Conservation (phyloP, 2,888 invertebrate genomes). For the Philonicus albiceps region DNA sequence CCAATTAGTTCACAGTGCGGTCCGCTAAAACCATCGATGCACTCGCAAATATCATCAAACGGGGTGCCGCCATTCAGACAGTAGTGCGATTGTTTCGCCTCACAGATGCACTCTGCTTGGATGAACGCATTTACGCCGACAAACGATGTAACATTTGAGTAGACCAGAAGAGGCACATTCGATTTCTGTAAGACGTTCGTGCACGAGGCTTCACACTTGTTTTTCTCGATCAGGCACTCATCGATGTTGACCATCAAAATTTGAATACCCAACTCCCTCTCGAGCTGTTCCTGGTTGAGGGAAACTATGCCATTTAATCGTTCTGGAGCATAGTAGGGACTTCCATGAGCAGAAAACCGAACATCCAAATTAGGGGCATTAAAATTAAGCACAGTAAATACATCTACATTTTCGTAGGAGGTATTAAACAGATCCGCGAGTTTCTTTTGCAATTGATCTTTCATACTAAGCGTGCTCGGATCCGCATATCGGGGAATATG, state of each 20-base stretch:
- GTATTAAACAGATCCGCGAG: slow-evolving; percentile 79
- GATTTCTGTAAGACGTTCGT: slow-evolving; percentile 78
- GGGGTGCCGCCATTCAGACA: slow-evolving; percentile 82
- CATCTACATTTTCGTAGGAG: slow-evolving; percentile 84
- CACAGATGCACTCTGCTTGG: slow-evolving; percentile 79
- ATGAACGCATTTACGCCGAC: slow-evolving; percentile 90
- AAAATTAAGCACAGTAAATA: slow-evolving; percentile 87
- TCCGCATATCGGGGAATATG: slow-evolving; percentile 60
- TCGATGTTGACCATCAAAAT: slow-evolving; percentile 91
- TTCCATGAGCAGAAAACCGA: slow-evolving; percentile 91
- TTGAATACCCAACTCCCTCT: slow-evolving; percentile 74
- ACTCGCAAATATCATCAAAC: slow-evolving; percentile 75
- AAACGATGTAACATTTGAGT: slow-evolving; percentile 92
- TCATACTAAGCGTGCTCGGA: slow-evolving; percentile 57
- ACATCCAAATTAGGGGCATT: slow-evolving; percentile 77
- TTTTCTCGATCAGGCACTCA: slow-evolving; percentile 82
- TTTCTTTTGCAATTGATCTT: slow-evolving; percentile 64
- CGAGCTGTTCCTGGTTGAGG: slow-evolving; percentile 74
- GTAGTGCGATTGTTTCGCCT: slow-evolving; percentile 62
- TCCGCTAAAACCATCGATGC: slow-evolving; percentile 80
- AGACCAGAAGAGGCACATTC: slow-evolving; percentile 80
- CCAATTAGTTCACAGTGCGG: slow-evolving; percentile 90
- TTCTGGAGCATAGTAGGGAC: slow-evolving; percentile 90
- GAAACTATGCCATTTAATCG: slow-evolving; percentile 86
- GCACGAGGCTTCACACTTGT: slow-evolving; percentile 78